Conservation (phyloP, 2,888 invertebrate genomes). For the Drosophila conformis region DNA sequence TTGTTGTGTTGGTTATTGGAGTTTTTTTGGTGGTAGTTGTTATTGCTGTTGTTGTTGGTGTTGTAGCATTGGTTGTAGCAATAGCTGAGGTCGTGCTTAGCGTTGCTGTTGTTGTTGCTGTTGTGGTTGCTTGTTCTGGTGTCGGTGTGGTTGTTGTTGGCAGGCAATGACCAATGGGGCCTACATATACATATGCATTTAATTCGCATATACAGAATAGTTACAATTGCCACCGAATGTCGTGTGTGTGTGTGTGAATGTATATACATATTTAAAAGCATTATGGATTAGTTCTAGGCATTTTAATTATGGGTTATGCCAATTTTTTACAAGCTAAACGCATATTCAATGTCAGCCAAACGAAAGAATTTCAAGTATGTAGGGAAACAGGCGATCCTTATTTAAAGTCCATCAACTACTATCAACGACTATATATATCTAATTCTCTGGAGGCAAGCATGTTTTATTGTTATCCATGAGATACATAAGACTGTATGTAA, state of each 20-base stretch:
- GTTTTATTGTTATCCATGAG: neutral
- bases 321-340: slow-evolving; percentile 5
- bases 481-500: neutral
- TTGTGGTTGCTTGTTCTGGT: slow-evolving; percentile 59
- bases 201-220: slow-evolving; percentile 28
- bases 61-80: slow-evolving; percentile 47
- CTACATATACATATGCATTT: slow-evolving; percentile 54
- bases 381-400: neutral
- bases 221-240: slow-evolving; percentile 27
- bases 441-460: neutral
- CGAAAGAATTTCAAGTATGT: neutral
- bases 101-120: slow-evolving; percentile 62
- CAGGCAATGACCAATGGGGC: slow-evolving; percentile 85
- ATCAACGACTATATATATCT: neutral
- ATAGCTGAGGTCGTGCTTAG: slow-evolving; percentile 50
- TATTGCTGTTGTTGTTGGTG: slow-evolving; percentile 43
- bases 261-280: slow-evolving; percentile 24
- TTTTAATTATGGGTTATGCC: slow-evolving; percentile 4
- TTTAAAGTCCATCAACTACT: neutral
- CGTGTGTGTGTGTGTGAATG: slow-evolving; percentile 1
- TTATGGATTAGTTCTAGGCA: slow-evolving; percentile 49
- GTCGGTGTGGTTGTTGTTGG: slow-evolving; percentile 79
- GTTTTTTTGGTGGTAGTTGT: slow-evolving; percentile 45
- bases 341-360: neutral
- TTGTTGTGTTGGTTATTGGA: slow-evolving; percentile 43